Evolutionary conservation across 2,888 invertebrate genomes (phyloP), one percentile per base, ranked within the genome.

Genomic region (Chloroclystis v-ata): DNA sequence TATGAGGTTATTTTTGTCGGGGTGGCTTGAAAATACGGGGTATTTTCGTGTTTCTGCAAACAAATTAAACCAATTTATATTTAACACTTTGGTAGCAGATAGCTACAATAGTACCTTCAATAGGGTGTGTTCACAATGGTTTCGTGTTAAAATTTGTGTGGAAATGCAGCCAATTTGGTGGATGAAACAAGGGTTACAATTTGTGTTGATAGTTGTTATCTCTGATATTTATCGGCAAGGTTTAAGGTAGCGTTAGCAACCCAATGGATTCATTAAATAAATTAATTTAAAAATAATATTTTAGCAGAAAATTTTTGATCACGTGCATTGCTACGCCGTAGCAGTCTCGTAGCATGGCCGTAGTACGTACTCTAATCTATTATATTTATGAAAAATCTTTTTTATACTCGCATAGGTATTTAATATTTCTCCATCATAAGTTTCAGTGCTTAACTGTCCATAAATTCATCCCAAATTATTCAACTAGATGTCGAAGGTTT

Each of bases 101-200:
- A 52, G 56, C 51, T 46, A 59, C 56, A 67, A 55, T 62, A 65
- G 68, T 60, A 63, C 64, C 67, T 60, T 63, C 65, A 67, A 67
- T 59, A 56, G 65, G 67, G 59, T 55, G 61, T 74, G 66, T 72
- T 75, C 72, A 71, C 72, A 72, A 71, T 69, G 69, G 67, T 60
- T 61, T 67, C 65, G 68, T 73, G 78, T 82, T 76, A 74, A 77
- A 84, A 83, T 81, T 81, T 69, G 72, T 75, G 69, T 76, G 70
- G 72, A 82, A 84, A 78, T 82, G 80, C 78, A 79, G 73, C 83
- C 82, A 83, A 84, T 85, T 85, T 82, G 68, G 69, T 66, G 78
- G 72, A 82, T 81, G 78, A 73, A 75, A 76, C 76, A 76, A 72
- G 80, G 81, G 78, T 74, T 75, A 80, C 80, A 83, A 83, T 85